These are phyloP conservation scores for Aratinga solstitialis DNA, from an alignment of 2,797 vertebrate genomes.

Conservation along the genomic window DNA sequence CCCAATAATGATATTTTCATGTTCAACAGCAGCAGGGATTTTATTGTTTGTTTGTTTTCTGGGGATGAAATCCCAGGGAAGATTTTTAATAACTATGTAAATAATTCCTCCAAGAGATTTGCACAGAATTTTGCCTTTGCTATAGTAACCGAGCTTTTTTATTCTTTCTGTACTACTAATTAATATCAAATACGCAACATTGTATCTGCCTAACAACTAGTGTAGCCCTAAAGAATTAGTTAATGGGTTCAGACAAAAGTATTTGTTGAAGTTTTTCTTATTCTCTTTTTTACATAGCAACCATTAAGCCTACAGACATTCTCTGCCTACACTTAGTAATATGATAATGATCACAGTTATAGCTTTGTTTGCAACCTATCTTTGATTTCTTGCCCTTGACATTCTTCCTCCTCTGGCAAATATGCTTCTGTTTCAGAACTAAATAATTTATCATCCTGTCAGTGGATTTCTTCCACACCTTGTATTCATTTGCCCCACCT, in stretches of 20 bases:
- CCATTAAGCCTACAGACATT: background rate
- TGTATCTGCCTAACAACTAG: background rate
- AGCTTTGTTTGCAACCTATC: background rate
- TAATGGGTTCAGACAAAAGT: background rate
- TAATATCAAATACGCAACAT: background rate
- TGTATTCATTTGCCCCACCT: background rate
- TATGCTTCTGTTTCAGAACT: slow-evolving; percentile 22
- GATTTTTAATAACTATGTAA: background rate
- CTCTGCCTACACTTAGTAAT: background rate
- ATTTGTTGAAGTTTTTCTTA: background rate
- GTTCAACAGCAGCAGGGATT: background rate
- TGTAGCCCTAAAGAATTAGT: background rate
- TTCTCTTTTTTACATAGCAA: background rate
- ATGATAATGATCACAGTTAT: slow-evolving; percentile 14
- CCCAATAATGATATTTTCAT: background rate
- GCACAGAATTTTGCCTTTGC: background rate
- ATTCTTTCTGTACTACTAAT: background rate
- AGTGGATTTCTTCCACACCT: slow-evolving; percentile 4
- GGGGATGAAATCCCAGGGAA: background rate
- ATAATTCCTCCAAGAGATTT: background rate
- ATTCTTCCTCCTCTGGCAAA: background rate
- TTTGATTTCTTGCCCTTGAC: slow-evolving; percentile 49
- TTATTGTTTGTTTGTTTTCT: background rate
- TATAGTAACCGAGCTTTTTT: background rate
- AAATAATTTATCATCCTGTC: slow-evolving; percentile 31